phyloP scores from a whole-genome alignment of 2,113 vertebrate species.

The Polyodon spathula region DNA sequence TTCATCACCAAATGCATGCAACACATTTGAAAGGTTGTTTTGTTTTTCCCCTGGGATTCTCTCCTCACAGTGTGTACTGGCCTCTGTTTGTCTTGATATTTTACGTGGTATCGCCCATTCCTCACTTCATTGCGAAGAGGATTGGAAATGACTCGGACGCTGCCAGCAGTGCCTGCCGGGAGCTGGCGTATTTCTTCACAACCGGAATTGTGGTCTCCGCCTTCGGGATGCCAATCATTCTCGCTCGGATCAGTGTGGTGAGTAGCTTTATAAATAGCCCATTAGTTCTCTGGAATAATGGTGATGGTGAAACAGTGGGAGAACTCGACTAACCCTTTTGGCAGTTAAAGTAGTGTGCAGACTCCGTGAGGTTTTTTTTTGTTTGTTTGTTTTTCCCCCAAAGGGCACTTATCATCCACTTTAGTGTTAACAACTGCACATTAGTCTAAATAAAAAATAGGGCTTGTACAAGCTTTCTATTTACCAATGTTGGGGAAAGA shows the following conservation, averaged over 20 bases:
- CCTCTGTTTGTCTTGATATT: slow-evolving; percentile 88
- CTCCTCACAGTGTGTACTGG: slow-evolving; percentile 78
- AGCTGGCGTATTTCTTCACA: slow-evolving; percentile 85
- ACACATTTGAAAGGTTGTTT: neutral
- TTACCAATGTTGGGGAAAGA: too few species aligned
- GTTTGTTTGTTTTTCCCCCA: too few species aligned
- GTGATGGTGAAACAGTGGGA: neutral
- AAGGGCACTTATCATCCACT: too few species aligned
- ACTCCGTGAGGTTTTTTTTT: too few species aligned
- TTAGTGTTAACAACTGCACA: too few species aligned
- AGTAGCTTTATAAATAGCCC: slow-evolving; percentile 32
- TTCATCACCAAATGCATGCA: neutral
- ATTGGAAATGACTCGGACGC: slow-evolving; percentile 72
- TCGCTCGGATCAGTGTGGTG: slow-evolving; percentile 69
- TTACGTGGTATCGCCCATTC: slow-evolving; percentile 79
- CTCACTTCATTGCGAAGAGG: slow-evolving; percentile 78
- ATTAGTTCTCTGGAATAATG: neutral
- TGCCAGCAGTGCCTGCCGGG: slow-evolving; percentile 80
- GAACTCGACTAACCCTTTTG: too few species aligned
- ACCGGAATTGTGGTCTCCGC: slow-evolving; percentile 90
- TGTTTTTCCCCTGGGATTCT: neutral
- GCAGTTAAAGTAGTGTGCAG: too few species aligned
- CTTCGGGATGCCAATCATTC: slow-evolving; percentile 79
- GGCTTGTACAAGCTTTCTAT: too few species aligned
- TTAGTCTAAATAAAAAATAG: too few species aligned